phyloP scores from a whole-genome alignment of 2,888 invertebrate species.

The Tetranychus truncatus region DNA sequence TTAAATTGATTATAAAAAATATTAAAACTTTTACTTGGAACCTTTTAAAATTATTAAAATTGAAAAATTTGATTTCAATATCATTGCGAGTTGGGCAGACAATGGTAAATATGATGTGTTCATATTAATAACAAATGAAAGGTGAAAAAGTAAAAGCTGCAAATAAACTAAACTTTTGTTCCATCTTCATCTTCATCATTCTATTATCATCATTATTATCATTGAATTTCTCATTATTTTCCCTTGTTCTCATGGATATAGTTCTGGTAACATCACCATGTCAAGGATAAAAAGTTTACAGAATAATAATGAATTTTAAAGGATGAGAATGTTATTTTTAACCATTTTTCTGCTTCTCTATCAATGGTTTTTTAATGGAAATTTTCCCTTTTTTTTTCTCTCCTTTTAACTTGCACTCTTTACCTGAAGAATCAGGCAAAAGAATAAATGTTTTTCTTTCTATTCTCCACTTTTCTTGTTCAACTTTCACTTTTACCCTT shows the following conservation, averaged over 20 bases:
- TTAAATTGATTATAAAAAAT: too few species aligned
- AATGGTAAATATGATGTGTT: background rate
- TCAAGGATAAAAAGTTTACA: too few species aligned
- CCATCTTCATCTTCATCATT: background rate
- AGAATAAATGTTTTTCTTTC: background rate
- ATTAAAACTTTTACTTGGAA: too few species aligned
- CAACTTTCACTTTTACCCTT: background rate
- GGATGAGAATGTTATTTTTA: background rate
- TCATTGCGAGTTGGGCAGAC: too few species aligned
- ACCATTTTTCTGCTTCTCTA: background rate
- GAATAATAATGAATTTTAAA: background rate
- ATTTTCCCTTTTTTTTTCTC: background rate
- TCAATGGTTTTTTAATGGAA: background rate
- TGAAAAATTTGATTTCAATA: too few species aligned
- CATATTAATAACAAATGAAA: background rate
- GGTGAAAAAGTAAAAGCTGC: background rate
- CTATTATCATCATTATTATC: background rate
- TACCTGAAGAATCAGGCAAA: background rate
- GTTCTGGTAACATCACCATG: too few species aligned
- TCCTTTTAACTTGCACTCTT: background rate
- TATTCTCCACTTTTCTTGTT: background rate
- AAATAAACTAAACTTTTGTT: background rate
- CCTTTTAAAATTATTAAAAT: too few species aligned
- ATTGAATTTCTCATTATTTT: background rate
- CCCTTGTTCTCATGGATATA: too few species aligned